Conservation (phyloP, 2,797 vertebrate species). For the Graptemys geographica region DNA sequence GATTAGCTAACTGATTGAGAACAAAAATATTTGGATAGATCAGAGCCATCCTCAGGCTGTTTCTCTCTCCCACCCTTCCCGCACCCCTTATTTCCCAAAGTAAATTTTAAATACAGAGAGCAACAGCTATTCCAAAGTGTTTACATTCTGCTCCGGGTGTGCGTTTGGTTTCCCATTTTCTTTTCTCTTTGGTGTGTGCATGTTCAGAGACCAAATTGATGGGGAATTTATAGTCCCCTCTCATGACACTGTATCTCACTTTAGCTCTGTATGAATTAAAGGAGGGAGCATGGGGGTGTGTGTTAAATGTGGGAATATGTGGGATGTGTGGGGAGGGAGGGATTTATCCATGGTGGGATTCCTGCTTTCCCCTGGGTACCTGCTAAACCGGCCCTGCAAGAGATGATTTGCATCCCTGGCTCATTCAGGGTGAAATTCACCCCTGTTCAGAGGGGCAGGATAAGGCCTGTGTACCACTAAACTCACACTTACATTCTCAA, state of each 20-base stretch:
- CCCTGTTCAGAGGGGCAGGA: neutral
- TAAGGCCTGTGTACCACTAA: neutral
- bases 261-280: neutral
- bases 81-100: neutral
- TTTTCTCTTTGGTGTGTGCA: neutral
- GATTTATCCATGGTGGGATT: neutral
- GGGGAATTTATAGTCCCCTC: neutral
- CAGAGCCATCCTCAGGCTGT: constrained; percentile 3
- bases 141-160: neutral
- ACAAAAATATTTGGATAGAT: constrained; percentile 40
- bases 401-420: neutral
- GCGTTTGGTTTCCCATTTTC: neutral
- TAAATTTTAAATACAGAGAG: neutral
- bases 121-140: neutral
- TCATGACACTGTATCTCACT: neutral
- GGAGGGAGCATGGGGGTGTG: neutral
- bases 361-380: neutral
- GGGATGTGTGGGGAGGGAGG: neutral
- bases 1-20: constrained; percentile 62
- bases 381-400: neutral
- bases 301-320: neutral
- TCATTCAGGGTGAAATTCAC: neutral
- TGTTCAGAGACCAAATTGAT: neutral
- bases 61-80: neutral
- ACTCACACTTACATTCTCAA: neutral